These are phyloP conservation scores for Dysidea cf. avara DNA, from an alignment of 37 sponge, comb jelly and placozoan species.

Conservation along the genomic window DNA sequence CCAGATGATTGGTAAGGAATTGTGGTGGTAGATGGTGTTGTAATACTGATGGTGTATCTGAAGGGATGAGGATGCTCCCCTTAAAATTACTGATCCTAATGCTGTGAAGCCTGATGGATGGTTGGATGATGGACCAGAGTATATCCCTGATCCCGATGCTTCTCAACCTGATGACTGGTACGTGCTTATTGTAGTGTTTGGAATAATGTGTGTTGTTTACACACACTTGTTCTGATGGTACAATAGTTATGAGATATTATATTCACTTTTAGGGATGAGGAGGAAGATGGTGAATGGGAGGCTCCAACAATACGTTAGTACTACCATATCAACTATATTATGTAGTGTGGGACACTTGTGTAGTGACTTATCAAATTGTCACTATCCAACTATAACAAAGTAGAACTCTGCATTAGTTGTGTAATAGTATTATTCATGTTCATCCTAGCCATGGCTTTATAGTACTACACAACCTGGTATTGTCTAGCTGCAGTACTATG, in stretches of 20 bases:
- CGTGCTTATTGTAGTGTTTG: not conserved
- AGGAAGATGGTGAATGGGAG: conserved; percentile 99
- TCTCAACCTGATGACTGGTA: conserved; percentile 93
- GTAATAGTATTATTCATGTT: too few species aligned
- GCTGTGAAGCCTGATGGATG: conserved; percentile 92
- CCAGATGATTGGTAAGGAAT: conserved; percentile 90
- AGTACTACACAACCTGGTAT: too few species aligned
- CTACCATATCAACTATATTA: not conserved
- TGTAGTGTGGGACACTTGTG: not conserved
- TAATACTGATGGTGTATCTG: not conserved
- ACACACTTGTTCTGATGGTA: not conserved
- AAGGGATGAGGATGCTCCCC: conserved; percentile 96
- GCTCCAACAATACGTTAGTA: conserved; percentile 84
- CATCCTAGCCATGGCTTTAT: too few species aligned
- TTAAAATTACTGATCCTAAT: conserved; percentile 87
- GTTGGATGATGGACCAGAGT: conserved; percentile 91
- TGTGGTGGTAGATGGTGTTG: not conserved
- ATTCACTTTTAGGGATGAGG: conserved; percentile 96
- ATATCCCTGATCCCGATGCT: conserved; percentile 94
- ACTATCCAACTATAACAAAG: too few species aligned
- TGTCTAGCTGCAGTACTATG: not conserved
- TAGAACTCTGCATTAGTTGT: too few species aligned
- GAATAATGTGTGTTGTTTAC: not conserved
- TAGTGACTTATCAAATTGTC: not conserved
- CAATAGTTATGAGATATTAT: too few species aligned